Evolutionary conservation across 1,140 invertebrate genomes (phyloP).

Genomic region (Spodoptera frugiperda): DNA sequence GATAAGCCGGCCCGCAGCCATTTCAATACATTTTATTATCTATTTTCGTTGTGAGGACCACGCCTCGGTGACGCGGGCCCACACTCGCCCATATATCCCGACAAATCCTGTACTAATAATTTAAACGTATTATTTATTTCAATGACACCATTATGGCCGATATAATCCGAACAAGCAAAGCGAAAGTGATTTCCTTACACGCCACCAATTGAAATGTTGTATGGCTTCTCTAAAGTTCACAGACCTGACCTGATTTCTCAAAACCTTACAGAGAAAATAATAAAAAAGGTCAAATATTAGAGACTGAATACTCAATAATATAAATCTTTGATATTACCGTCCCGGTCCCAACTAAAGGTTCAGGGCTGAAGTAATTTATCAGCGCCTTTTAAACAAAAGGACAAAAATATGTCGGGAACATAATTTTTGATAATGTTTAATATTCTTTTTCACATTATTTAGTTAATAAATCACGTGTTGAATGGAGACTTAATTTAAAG

Average conservation of each 20-base stretch:
- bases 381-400: conserved; percentile 18
- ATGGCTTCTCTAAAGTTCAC: conserved; percentile 34
- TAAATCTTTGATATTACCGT: conserved; percentile 27
- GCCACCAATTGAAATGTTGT: conserved; percentile 35
- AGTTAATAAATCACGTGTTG: conserved; percentile 69
- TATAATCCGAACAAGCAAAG: background rate
- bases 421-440: conserved; percentile 41
- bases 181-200: background rate
- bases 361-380: conserved; percentile 16
- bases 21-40: conserved; percentile 86
- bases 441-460: conserved; percentile 40
- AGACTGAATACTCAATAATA: conserved; percentile 41
- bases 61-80: conserved; percentile 56
- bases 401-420: conserved; percentile 23
- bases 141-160: background rate
- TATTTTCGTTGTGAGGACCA: conserved; percentile 73
- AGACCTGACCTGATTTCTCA: conserved; percentile 43
- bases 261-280: conserved; percentile 39
- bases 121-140: conserved; percentile 37
- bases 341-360: conserved; percentile 14
- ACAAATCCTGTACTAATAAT: conserved; percentile 45
- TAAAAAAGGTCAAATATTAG: conserved; percentile 50
- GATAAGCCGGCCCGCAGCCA: conserved; percentile 84
- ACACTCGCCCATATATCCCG: conserved; percentile 27
- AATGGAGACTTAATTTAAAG: conserved; percentile 76